Percentiles rank a stretch among this genome's conserved stretches.
Conservation (phyloP, 2,113 vertebrate genomes). For the Charadrius vociferus region DNA sequence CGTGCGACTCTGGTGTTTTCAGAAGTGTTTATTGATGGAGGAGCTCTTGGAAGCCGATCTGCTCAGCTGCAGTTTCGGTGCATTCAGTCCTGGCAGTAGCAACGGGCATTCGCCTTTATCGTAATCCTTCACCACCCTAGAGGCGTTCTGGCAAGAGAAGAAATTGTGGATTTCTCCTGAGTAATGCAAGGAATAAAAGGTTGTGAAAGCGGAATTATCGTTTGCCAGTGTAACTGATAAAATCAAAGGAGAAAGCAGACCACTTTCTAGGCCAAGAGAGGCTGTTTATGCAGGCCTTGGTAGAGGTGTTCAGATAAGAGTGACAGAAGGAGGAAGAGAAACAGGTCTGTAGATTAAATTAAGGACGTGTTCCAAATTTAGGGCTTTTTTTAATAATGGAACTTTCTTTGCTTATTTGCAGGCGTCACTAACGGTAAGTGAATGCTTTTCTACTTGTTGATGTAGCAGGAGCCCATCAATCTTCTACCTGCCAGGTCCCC, state of each 20-base stretch:
- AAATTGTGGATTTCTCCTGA: not conserved
- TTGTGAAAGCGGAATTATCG: not conserved
- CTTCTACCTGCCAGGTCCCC: not conserved
- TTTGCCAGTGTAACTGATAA: not conserved
- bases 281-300: not conserved
- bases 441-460: not conserved
- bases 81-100: not conserved
- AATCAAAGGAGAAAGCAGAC: not conserved
- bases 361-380: not conserved
- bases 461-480: not conserved
- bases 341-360: not conserved
- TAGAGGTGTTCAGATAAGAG: not conserved
- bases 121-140: not conserved
- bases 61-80: fast-evolving
- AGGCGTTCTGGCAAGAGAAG: not conserved
- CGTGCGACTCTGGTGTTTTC: fast-evolving
- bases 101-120: fast-evolving
- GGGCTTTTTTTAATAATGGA: not conserved
- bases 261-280: not conserved
- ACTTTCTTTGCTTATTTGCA: not conserved
- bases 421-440: fast-evolving
- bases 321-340: not conserved
- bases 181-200: not conserved
- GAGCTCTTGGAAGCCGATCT: fast-evolving
- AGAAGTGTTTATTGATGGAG: fast-evolving